A percentile compares a stretch with the other conserved stretches of the same genome.
Conservation (phyloP, 2,888 invertebrate species). For the Leistus spinibarbis region DNA sequence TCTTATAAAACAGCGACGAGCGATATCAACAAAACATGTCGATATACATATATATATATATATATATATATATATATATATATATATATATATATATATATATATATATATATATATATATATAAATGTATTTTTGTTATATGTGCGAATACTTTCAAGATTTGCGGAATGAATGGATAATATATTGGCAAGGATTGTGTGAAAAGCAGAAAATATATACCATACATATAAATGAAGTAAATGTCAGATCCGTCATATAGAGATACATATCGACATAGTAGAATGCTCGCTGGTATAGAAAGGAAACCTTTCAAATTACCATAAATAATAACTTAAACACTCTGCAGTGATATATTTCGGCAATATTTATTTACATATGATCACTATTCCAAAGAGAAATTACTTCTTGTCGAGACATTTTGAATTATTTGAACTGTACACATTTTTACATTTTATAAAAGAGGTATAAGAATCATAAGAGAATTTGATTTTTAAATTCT, state of each 20-base stretch:
- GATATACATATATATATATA: too few relatives aligned
- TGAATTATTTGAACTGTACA: not conserved
- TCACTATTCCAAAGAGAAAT: not conserved
- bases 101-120: too few relatives aligned
- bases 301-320: not conserved
- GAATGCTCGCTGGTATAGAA: not conserved
- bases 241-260: slow-evolving; percentile 23
- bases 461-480: too few relatives aligned
- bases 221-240: slow-evolving; percentile 39
- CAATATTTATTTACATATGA: not conserved
- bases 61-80: too few relatives aligned
- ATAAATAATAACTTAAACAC: not conserved
- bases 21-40: too few relatives aligned
- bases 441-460: too few relatives aligned
- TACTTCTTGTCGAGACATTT: not conserved
- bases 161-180: slow-evolving; percentile 30
- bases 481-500: too few relatives aligned
- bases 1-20: too few relatives aligned
- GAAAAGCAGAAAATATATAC: slow-evolving; percentile 36
- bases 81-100: too few relatives aligned
- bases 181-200: slow-evolving; percentile 15
- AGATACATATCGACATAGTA: slow-evolving; percentile 1
- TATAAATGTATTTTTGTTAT: not conserved
- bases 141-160: slow-evolving; percentile 10
- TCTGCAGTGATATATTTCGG: not conserved